Evolutionary conservation across 2,888 invertebrate species (phyloP).

Genomic region (Nyleta sp.): DNA sequence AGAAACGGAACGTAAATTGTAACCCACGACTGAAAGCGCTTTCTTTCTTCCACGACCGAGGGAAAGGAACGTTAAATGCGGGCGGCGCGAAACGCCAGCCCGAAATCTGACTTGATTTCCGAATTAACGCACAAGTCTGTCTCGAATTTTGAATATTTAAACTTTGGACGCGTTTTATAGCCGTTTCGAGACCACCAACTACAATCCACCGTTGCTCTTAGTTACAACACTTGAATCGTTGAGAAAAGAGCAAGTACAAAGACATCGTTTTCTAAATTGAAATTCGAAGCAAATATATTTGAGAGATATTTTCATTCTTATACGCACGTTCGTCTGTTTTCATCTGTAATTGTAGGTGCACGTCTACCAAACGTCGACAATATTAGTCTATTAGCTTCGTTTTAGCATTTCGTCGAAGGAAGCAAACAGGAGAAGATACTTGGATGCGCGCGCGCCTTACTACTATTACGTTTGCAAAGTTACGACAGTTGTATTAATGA

Average conservation of each 20-base stretch:
- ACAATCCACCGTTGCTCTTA: no score
- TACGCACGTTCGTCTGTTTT: no score
- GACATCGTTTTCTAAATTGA: no score
- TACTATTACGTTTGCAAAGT: conserved; percentile 34
- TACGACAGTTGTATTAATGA: conserved; percentile 18
- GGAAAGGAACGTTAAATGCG: conserved; percentile 18
- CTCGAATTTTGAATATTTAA: conserved; percentile 34
- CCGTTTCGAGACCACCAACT: conserved; percentile 4
- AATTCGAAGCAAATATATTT: no score
- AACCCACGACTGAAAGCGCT: conserved; percentile 15
- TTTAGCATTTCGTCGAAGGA: conserved; percentile 4
- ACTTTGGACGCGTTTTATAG: conserved; percentile 40
- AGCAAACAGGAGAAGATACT: conserved; percentile 12
- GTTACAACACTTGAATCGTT: no score
- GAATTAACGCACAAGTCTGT: conserved; percentile 13
- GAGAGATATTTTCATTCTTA: no score
- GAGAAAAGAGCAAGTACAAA: no score
- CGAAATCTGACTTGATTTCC: conserved; percentile 28
- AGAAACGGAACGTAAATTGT: not conserved
- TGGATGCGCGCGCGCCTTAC: not conserved
- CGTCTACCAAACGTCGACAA: conserved; percentile 6
- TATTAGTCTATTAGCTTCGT: conserved; percentile 15
- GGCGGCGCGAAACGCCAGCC: conserved; percentile 8
- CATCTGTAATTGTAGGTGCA: conserved; percentile 7
- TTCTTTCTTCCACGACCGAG: conserved; percentile 8